Evolutionary conservation across 2,888 invertebrate genomes (phyloP), one percentile per base, ranked within the genome.

Genomic region (Cryptophagus acutangulus): DNA sequence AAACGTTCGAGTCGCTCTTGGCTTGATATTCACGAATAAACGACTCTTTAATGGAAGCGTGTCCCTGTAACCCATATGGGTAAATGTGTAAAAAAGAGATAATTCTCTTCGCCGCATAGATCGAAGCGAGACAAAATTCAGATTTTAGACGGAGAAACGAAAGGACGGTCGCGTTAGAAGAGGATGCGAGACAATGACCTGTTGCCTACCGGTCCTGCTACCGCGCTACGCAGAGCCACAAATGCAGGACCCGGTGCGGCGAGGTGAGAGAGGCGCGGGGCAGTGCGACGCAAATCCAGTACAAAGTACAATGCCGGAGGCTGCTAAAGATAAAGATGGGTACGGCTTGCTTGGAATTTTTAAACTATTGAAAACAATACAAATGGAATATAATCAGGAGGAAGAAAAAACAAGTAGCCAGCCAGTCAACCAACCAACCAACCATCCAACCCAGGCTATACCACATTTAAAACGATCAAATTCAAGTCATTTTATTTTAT

Each of bases 191-290:
- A 73, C 74, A 59, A 61, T 65, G 76, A 75, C 75, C 71, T 72
- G 75, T 74, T 74, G 73, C 75, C 75, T 75, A 76, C 76, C 76
- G 75, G 76, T 73, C 73, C 74, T 73, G 76, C 66, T 67, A 74
- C 76, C 61, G 66, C 57, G 66, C 63, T 67, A 66, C 67, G 65
- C 65, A 62, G 59, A 49, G 73, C 74, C 47, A 48, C 48, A 40
- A 46, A 46, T 43, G 37, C 40, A 16, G 20, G 18, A 24, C n/a
- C 36, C 5, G 46, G 40, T 30, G 41, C 47, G 36, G 45, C 41
- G 49, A 36, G 37, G 52, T 42, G 47, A 41, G 31, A 39, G 50
- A 38, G 47, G 45, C 70, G 71, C 47, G 46, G 43, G 40, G 72
- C 69, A 72, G 71, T 68, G 72, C 47, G 51, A 48, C 49, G 53